A percentile compares a stretch with the other conserved stretches of the same genome.
Evolutionary conservation across 2,113 vertebrate genomes (phyloP).

Genomic region (Paracanthobrama guichenoti): DNA sequence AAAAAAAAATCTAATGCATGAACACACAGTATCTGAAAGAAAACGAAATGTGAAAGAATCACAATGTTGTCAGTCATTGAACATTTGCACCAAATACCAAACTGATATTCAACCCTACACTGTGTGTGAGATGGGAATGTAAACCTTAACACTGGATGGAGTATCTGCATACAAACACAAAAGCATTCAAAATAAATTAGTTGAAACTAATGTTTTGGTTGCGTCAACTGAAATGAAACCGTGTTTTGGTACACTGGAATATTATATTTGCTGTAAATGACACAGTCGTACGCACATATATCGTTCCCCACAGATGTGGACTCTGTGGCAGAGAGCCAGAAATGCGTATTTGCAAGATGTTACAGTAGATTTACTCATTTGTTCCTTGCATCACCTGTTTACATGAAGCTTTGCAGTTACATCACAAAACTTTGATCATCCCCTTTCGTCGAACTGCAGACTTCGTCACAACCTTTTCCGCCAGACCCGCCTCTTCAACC

Average conservation of each 20-base stretch:
- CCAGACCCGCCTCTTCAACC: conserved; percentile 21
- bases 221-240: not conserved
- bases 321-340: not conserved
- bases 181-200: not conserved
- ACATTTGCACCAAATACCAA: not conserved
- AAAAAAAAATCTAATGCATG: not conserved
- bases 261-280: not conserved
- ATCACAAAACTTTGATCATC: conserved; percentile 57
- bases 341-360: conserved; percentile 65
- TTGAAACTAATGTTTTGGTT: not conserved
- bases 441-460: not conserved
- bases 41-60: not conserved
- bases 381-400: conserved; percentile 76
- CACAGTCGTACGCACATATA: no score
- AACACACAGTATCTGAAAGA: not conserved
- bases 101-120: not conserved
- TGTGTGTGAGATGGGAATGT: not conserved
- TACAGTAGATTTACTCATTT: conserved; percentile 69
- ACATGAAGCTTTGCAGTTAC: conserved; percentile 58
- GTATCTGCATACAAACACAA: not conserved
- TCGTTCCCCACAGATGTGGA: not conserved
- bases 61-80: not conserved
- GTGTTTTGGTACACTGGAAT: not conserved
- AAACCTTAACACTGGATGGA: not conserved
- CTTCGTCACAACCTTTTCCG: not conserved